phyloP scores from a whole-genome alignment of 2,113 vertebrate genomes.

The sheep (Ovis aries) region DNA sequence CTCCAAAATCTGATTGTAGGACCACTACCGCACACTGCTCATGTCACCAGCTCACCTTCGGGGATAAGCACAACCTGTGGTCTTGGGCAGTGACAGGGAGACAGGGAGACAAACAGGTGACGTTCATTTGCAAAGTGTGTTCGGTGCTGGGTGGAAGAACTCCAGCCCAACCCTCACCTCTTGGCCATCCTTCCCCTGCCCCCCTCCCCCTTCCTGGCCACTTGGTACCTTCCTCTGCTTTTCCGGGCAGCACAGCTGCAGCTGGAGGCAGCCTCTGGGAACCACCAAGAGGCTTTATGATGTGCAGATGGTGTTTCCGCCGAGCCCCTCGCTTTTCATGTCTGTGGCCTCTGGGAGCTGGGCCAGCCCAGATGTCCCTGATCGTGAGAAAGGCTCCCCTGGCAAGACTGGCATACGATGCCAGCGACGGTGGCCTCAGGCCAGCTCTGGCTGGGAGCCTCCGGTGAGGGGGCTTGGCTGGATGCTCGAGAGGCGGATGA shows the following conservation, averaged over 20 bases:
- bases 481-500: constrained; percentile 48
- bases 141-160: not conserved
- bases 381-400: constrained; percentile 81
- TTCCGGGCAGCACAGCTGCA: constrained; percentile 23
- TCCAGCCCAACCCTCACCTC: not conserved
- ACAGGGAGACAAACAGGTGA: not conserved
- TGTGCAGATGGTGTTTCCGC: constrained; percentile 78
- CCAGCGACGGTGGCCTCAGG: constrained; percentile 12
- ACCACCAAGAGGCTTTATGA: constrained; percentile 73
- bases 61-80: not conserved
- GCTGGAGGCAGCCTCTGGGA: constrained; percentile 74
- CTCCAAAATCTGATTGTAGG: not conserved
- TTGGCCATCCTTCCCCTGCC: not conserved
- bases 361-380: constrained; percentile 82
- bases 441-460: constrained; percentile 33
- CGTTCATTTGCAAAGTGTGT: not conserved
- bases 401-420: constrained; percentile 75
- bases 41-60: not conserved
- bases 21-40: not conserved
- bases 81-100: not conserved
- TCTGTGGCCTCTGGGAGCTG: constrained; percentile 80
- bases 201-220: not conserved
- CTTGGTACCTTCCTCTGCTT: constrained; percentile 52
- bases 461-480: constrained; percentile 34
- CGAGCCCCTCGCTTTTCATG: constrained; percentile 80